Percentiles rank a stretch among this genome's conserved stretches.
These are phyloP conservation scores for Buteo buteo DNA, from an alignment of 2,113 vertebrate species.

Conservation along the genomic window DNA sequence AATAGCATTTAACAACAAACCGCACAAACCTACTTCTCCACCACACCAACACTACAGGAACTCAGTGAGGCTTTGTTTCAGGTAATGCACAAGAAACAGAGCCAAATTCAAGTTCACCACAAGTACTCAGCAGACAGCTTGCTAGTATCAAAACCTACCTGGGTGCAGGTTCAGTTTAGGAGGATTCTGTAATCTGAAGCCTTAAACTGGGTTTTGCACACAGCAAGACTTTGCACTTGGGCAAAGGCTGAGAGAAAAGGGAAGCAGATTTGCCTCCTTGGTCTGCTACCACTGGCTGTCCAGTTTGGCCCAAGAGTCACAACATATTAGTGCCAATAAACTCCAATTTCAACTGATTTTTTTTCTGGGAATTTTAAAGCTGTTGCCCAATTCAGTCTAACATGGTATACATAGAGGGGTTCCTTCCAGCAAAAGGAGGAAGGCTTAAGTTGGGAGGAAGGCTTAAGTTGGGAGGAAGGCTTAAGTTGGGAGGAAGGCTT, in stretches of 20 bases:
- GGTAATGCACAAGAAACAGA: not conserved
- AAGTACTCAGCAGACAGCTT: not conserved
- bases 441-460: not conserved
- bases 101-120: not conserved
- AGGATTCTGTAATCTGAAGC: not conserved
- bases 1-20: not conserved
- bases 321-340: not conserved
- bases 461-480: not conserved
- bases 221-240: not conserved
- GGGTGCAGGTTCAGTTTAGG: not conserved
- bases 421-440: not conserved
- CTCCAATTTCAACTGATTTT: not conserved
- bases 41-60: not conserved
- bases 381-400: not conserved
- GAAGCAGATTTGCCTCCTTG: not conserved
- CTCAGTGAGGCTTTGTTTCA: not conserved
- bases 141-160: not conserved
- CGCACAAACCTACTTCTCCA: not conserved
- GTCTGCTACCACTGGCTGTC: not conserved
- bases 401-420: not conserved
- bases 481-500: not conserved
- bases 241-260: not conserved
- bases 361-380: not conserved
- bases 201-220: not conserved
- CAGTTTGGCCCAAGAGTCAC: not conserved